phyloP scores from a whole-genome alignment of 2,113 vertebrate genomes.

The Peucedramus taeniatus region DNA sequence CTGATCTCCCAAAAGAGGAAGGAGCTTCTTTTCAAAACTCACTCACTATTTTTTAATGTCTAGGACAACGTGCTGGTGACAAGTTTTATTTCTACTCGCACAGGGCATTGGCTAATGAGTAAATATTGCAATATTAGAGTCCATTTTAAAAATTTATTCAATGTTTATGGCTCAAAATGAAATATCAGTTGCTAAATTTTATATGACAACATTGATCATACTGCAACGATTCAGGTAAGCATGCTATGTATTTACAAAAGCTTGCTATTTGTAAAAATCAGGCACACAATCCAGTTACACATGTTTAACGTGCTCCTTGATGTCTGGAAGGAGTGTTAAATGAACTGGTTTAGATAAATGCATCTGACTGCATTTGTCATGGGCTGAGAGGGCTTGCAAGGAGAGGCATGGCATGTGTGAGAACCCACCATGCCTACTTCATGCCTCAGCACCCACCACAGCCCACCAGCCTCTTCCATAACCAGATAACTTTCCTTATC shows the following conservation, averaged over 20 bases:
- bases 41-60: not conserved
- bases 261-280: not conserved
- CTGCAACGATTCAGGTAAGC: not conserved
- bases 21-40: not conserved
- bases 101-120: not conserved
- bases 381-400: not conserved
- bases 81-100: not conserved
- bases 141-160: not conserved
- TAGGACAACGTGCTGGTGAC: not conserved
- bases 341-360: not conserved
- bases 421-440: not conserved
- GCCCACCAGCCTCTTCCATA: not conserved
- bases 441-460: not conserved
- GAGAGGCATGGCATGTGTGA: not conserved
- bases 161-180: not conserved
- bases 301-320: not conserved
- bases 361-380: not conserved
- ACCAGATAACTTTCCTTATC: not conserved
- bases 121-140: not conserved
- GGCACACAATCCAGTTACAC: not conserved
- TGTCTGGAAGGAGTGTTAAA: not conserved
- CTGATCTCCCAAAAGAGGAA: not conserved
- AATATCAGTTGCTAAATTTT: not conserved
- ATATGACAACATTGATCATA: not conserved
- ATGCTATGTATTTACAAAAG: not conserved